phyloP scores from a whole-genome alignment of 1,140 invertebrate genomes.

The Dryas iulia region DNA sequence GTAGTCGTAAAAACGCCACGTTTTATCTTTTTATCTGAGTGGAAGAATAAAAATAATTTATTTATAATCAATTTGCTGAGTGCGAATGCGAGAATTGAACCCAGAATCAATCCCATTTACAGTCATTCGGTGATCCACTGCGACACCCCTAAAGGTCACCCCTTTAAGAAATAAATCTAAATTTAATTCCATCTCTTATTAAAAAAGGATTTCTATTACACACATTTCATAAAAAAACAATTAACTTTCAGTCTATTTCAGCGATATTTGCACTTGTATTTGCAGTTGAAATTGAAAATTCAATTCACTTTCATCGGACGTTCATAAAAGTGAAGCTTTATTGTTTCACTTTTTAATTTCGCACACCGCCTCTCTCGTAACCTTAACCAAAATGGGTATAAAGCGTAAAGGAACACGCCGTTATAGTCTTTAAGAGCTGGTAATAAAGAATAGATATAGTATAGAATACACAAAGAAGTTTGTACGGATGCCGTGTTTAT shows the following conservation, averaged over 20 bases:
- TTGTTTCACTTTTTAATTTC: conserved; percentile 33
- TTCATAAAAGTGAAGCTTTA: conserved; percentile 21
- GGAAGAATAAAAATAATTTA: too few relatives aligned
- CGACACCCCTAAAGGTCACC: too few relatives aligned
- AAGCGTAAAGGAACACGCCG: conserved; percentile 45
- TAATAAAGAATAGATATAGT: conserved; percentile 7
- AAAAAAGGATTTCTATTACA: too few relatives aligned
- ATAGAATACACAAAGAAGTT: conserved; percentile 6
- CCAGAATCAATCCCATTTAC: too few relatives aligned
- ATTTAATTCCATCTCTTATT: too few relatives aligned
- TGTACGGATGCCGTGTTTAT: conserved; percentile 19
- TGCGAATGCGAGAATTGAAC: too few relatives aligned
- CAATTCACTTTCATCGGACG: conserved; percentile 31
- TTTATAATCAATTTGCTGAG: too few relatives aligned
- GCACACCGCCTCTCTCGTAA: conserved; percentile 32
- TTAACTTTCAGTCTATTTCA: background rate
- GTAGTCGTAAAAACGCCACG: too few relatives aligned
- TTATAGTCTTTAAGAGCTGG: conserved; percentile 2
- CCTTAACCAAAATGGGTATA: conserved; percentile 42
- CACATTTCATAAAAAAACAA: conserved; percentile 5
- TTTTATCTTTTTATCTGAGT: too few relatives aligned
- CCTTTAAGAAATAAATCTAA: too few relatives aligned
- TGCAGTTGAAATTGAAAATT: too few relatives aligned
- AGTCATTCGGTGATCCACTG: too few relatives aligned
- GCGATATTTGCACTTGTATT: background rate